Base-by-base conservation (phyloP, 2,113 vertebrate species). In the Phalacrocorax brasilianus region DNA sequence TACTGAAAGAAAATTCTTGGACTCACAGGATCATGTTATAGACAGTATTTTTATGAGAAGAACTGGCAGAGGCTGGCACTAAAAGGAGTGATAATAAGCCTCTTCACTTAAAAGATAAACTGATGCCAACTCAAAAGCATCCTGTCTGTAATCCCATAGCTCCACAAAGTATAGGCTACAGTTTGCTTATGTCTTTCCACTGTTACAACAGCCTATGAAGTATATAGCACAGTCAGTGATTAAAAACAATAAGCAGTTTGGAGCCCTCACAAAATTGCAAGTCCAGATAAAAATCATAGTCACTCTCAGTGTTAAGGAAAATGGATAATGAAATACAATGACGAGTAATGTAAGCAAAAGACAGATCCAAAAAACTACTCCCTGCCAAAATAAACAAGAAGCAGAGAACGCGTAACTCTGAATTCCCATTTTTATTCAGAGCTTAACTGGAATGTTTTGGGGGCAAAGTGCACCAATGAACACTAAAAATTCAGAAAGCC, bases 301-400 rank as follows among this genome's bases (percentile, higher is more conserved):
- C 75, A 49, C 30, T 58, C 92, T 85, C 33, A 38, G 85, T 27
- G 65, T 67, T 92, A 87, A 92, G 77, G 88, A 96, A 95, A 95
- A 96, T 70, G 73, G 72, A 73, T 70, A 85, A 95, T 85, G 76
- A 95, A 96, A 96, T 73, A 95, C 79, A 91, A 84, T 74, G 66
- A 76, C 0, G 0, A 96, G 80, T 45, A 94, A 91, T n/a, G 42
- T 72, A 96, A 95, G 85, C 80, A 97, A 81, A 94, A 93, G 79
- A 76, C 44, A 87, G 73, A 93, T 33, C 71, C 63, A 84, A 85
- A 94, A 74, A 92, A 44, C 42, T 16, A 27, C 4, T 20, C 75
- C 33, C 35, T 79, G 90, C 88, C 97, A 97, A 95, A 94, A 92
- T 59, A 93, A 96, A 93, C 80, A 89, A 72, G 70, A 50, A 85